Conservation (phyloP, 1,140 invertebrate genomes). For the Pygmarrhopalites habei region DNA sequence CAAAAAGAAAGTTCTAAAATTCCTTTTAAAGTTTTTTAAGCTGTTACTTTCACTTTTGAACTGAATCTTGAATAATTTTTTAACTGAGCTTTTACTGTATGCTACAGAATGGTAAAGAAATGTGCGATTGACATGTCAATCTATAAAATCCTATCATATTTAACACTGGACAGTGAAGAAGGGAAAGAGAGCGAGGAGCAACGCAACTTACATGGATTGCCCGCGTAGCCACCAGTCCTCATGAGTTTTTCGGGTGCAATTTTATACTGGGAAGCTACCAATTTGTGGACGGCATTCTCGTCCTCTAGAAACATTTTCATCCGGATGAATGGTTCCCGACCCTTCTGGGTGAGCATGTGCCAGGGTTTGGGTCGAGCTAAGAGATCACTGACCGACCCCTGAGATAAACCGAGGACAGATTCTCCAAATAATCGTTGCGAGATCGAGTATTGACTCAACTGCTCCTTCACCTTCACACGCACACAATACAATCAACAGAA, state of each 20-base stretch:
- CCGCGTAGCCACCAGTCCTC: conserved; percentile 85
- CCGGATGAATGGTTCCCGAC: conserved; percentile 90
- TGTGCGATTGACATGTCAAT: too few relatives aligned
- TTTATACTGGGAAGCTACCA: conserved; percentile 95
- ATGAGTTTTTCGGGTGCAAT: conserved; percentile 93
- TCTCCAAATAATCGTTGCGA: conserved; percentile 97
- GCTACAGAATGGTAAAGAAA: too few relatives aligned
- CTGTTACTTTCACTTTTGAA: too few relatives aligned
- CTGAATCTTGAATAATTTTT: too few relatives aligned
- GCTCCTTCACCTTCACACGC: conserved; percentile 78
- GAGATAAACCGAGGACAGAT: conserved; percentile 89
- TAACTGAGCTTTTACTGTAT: too few relatives aligned
- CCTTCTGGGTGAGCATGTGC: conserved; percentile 96
- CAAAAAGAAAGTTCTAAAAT: too few relatives aligned
- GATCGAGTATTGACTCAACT: conserved; percentile 95
- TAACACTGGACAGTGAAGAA: too few relatives aligned
- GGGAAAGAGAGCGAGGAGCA: too few relatives aligned
- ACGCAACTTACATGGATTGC: conserved; percentile 64
- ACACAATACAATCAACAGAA: too few relatives aligned
- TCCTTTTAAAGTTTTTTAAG: too few relatives aligned
- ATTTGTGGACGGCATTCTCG: conserved; percentile 90
- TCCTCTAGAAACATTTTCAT: conserved; percentile 97
- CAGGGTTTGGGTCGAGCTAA: conserved; percentile 91
- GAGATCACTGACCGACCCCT: conserved; percentile 90
- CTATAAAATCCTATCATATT: too few relatives aligned